A percentile compares a stretch with the other conserved stretches of the same genome.
phyloP scores from a whole-genome alignment of 2,113 vertebrate species.

The Rafetus swinhoei region DNA sequence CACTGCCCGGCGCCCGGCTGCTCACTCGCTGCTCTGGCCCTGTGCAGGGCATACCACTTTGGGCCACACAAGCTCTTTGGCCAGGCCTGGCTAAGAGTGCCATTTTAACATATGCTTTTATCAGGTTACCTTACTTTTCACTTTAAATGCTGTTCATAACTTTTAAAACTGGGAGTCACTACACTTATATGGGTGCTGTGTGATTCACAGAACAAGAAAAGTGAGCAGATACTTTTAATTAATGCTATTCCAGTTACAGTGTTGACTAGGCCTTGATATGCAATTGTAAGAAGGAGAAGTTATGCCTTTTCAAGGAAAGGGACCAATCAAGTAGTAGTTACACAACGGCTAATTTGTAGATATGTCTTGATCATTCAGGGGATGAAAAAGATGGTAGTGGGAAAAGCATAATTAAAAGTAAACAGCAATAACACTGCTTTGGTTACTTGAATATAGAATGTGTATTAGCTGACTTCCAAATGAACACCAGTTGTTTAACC shows the following conservation, averaged over 20 bases:
- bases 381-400: not conserved
- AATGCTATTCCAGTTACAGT: rapidly evolving
- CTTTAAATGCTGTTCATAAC: not conserved
- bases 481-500: not conserved
- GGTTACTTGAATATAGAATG: not conserved
- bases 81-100: not conserved
- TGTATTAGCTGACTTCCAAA: not conserved
- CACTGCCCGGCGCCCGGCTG: no score
- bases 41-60: no score
- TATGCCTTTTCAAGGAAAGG: not conserved
- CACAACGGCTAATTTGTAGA: not conserved
- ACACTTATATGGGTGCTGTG: not conserved
- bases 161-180: not conserved
- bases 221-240: not conserved
- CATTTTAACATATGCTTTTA: not conserved
- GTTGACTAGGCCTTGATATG: not conserved
- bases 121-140: not conserved
- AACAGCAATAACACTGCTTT: not conserved
- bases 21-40: no score
- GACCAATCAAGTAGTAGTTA: not conserved
- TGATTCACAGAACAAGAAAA: not conserved
- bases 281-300: not conserved
- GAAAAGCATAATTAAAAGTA: not conserved
- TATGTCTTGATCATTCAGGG: not conserved
- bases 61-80: no score